phyloP scores from a whole-genome alignment of 2,888 invertebrate species.

The Ypsolopha sequella region DNA sequence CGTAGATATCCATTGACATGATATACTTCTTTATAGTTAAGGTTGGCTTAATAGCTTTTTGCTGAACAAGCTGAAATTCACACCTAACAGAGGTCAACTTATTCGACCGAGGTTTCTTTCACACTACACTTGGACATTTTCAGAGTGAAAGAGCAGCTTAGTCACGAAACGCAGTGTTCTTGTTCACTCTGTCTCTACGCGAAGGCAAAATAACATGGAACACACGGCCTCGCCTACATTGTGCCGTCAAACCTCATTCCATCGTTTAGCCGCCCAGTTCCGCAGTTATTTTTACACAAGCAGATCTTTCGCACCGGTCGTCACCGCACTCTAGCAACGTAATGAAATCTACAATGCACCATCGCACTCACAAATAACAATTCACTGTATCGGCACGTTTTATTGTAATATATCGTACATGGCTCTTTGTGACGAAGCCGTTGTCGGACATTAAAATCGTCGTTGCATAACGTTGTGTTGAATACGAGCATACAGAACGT shows the following conservation, averaged over 20 bases:
- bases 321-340: slow-evolving; percentile 61
- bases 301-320: slow-evolving; percentile 70
- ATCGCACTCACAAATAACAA: slow-evolving; percentile 48
- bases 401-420: slow-evolving; percentile 5
- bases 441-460: slow-evolving; percentile 6
- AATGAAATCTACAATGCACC: slow-evolving; percentile 43
- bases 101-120: neutral
- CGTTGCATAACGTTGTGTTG: slow-evolving; percentile 5
- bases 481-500: slow-evolving; percentile 35
- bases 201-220: slow-evolving; percentile 67
- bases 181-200: slow-evolving; percentile 60
- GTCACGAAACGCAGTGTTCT: slow-evolving; percentile 40
- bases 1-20: too few relatives aligned
- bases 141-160: slow-evolving; percentile 57
- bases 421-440: slow-evolving; percentile 6
- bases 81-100: neutral
- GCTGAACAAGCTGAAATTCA: neutral
- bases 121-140: slow-evolving; percentile 10
- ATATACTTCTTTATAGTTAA: too few relatives aligned
- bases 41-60: too few relatives aligned
- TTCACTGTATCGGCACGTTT: slow-evolving; percentile 33
- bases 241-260: slow-evolving; percentile 70
- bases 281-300: slow-evolving; percentile 71
- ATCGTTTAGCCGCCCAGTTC: slow-evolving; percentile 66
- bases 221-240: slow-evolving; percentile 64